These are phyloP conservation scores for Holothuria glaberrima DNA, from an alignment of 35 echinoderm and acorn worm genomes.

Conservation along the genomic window DNA sequence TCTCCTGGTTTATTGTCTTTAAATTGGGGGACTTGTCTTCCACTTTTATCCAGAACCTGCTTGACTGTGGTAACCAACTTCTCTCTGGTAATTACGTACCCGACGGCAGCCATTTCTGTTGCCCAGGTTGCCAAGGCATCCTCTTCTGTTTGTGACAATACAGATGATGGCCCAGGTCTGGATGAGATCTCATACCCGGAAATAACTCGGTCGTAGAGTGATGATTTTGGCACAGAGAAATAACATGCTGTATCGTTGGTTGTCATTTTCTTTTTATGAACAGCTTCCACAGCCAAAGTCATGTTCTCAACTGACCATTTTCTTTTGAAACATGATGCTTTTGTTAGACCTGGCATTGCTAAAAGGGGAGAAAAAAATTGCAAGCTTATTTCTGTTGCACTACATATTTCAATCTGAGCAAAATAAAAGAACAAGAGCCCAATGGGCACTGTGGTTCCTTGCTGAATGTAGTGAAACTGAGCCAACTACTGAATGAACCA, in stretches of 20 bases:
- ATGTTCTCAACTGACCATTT: conserved; percentile 29
- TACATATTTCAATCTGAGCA: too few species aligned
- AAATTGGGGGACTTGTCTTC: not conserved
- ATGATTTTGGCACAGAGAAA: conserved; percentile 52
- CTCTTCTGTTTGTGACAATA: conserved; percentile 44
- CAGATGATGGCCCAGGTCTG: conserved; percentile 31
- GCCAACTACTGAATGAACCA: too few species aligned
- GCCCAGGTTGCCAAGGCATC: conserved; percentile 26
- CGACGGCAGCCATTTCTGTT: conserved; percentile 52
- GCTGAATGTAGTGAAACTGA: too few species aligned
- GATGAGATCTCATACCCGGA: not conserved
- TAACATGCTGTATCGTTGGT: conserved; percentile 29
- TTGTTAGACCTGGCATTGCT: too few species aligned
- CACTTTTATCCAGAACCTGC: conserved; percentile 51
- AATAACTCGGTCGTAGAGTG: conserved; percentile 56
- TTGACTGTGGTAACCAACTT: not conserved
- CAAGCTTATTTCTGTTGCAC: too few species aligned
- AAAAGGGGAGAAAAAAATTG: too few species aligned
- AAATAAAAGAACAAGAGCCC: too few species aligned
- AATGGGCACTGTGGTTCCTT: too few species aligned
- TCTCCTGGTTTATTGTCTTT: not conserved
- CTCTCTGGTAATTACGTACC: conserved; percentile 23
- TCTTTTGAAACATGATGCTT: too few species aligned
- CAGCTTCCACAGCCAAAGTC: conserved; percentile 24
- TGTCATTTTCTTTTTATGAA: conserved; percentile 45